A percentile compares a stretch with the other conserved stretches of the same genome.
phyloP scores from a whole-genome alignment of 2,888 invertebrate species.

The Nephrotoma flavescens region DNA sequence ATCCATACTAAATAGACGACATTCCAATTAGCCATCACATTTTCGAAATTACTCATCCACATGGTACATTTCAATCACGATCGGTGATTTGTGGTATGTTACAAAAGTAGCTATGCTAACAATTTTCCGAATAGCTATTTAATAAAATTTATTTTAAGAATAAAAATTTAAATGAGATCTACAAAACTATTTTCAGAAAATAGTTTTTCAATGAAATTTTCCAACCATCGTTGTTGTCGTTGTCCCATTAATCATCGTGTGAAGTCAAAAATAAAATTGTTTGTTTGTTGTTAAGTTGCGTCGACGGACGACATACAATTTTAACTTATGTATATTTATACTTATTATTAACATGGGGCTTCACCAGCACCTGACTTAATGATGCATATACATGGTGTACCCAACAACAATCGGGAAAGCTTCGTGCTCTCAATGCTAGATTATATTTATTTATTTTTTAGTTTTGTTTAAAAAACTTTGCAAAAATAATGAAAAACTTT shows the following conservation, averaged over 20 bases:
- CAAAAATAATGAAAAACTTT: neutral
- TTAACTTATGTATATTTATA: neutral
- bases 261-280: neutral
- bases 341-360: neutral
- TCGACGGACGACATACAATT: neutral
- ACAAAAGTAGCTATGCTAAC: neutral
- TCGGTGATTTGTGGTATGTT: neutral
- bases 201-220: neutral
- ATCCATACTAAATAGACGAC: neutral
- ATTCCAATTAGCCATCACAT: neutral
- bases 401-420: neutral
- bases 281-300: neutral
- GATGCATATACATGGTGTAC: neutral
- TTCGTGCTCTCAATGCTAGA: neutral
- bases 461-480: neutral
- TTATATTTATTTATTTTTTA: neutral
- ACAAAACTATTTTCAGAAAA: neutral
- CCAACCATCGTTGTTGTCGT: neutral
- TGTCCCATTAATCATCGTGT: neutral
- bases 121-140: neutral
- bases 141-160: neutral
- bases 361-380: neutral
- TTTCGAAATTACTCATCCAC: neutral
- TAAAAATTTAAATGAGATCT: neutral
- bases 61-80: neutral